phyloP scores from a whole-genome alignment of 1,140 invertebrate genomes.

The Bombus balteatus region DNA sequence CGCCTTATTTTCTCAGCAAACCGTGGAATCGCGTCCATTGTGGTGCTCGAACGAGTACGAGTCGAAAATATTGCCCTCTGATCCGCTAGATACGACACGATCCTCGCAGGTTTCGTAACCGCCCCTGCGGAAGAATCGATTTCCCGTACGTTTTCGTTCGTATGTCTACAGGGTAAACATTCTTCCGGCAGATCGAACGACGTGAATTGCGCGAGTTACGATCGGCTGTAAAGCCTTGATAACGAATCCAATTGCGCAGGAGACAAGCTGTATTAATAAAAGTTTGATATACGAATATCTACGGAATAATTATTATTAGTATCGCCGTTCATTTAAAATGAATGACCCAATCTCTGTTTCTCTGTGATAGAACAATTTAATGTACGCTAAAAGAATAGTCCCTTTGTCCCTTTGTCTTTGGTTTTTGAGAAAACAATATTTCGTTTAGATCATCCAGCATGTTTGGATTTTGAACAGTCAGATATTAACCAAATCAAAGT shows the following conservation, averaged over 20 bases:
- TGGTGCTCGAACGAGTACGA: background rate
- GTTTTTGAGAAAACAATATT: too few relatives aligned
- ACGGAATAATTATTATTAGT: background rate
- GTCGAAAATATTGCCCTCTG: constrained; percentile 50
- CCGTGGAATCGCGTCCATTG: constrained; percentile 5
- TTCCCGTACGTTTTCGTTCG: background rate
- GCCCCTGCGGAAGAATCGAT: constrained; percentile 24
- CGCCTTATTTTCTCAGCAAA: constrained; percentile 52
- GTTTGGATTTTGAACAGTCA: too few relatives aligned
- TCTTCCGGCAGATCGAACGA: background rate
- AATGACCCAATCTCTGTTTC: too few relatives aligned
- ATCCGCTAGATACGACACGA: constrained; percentile 55
- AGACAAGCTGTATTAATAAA: background rate
- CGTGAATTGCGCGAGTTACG: constrained; percentile 14
- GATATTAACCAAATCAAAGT: too few relatives aligned
- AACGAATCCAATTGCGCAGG: too few relatives aligned
- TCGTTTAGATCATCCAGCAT: too few relatives aligned
- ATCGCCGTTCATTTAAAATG: too few relatives aligned
- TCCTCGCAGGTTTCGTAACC: background rate
- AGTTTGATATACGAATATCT: background rate
- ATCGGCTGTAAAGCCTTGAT: background rate
- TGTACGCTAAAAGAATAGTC: too few relatives aligned
- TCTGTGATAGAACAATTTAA: too few relatives aligned
- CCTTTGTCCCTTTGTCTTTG: too few relatives aligned
- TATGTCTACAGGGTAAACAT: constrained; percentile 16